Evolutionary conservation across 1,140 invertebrate species (phyloP), one percentile per base, ranked within the genome.

Genomic region (Dufourea novaeangliae): DNA sequence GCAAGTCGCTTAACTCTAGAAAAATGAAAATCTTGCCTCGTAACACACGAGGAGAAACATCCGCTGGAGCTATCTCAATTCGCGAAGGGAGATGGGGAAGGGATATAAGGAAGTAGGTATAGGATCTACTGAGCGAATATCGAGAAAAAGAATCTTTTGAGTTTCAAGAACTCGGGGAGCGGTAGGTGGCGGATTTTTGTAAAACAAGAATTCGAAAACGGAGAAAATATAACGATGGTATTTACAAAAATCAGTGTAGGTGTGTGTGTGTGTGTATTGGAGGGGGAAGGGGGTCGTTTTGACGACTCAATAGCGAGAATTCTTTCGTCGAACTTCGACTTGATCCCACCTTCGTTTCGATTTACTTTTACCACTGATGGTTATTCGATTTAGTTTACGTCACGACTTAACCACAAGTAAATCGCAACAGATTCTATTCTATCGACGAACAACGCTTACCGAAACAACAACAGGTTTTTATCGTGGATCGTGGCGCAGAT

Each of bases 1-100:
- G 68, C 77, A 79, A 77, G 32, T 74, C 69, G 67, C 80, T 80
- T 88, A 83, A 84, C 61, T 76, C 72, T 88, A 88, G 32, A 54
- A 70, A 70, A 75, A 76, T 50, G 56, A 68, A 63, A 64, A 57
- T 66, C 50, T 56, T 84, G 63, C 12, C 59, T 79, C 73, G 25
- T 75, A 63, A 79, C 59, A 4, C 54, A 32, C 46, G 66, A 77
- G 46, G 27, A 75, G 59, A 79, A 84, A 79, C 66, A 61, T 62
- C 67, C 75, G n/a, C 69, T 83, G 79, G n/a, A 50, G 32, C 37
- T 68, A 41, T 50, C 27, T 52, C 27, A 64, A 66, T 66, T 59
- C 67, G 68, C 62, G 75, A 76, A 59, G 37, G 56, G 57, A 46
- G 44, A 17, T 32, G 32, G 27, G 54, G 50, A 59, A 14, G 27